Evolutionary conservation across 2,113 vertebrate species (phyloP).

Genomic region (Nicator chloris): DNA sequence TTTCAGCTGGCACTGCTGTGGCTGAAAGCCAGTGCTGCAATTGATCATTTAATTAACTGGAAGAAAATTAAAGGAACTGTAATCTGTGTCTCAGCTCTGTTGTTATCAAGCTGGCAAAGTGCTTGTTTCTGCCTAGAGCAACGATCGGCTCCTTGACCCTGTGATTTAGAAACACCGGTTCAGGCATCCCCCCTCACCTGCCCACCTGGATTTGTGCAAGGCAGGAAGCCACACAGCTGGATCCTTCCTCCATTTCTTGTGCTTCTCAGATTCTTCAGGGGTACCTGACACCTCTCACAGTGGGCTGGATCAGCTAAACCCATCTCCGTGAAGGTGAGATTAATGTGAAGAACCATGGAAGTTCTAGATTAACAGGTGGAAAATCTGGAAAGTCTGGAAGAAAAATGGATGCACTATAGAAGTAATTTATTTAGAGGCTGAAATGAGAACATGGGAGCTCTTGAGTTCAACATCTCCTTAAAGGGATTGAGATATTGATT

Average conservation of each 20-base stretch:
- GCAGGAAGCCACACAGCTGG: neutral
- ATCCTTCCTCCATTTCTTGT: neutral
- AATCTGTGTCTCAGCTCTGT: slow-evolving; percentile 34
- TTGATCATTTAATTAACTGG: slow-evolving; percentile 58
- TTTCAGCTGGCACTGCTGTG: neutral
- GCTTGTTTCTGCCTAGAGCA: slow-evolving; percentile 20
- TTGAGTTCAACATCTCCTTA: neutral
- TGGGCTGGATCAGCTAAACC: neutral
- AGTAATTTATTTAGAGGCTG: neutral
- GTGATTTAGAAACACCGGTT: neutral
- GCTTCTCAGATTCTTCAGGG: neutral
- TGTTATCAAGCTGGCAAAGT: slow-evolving; percentile 33
- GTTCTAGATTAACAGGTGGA: neutral
- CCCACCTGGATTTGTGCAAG: neutral
- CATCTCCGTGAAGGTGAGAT: neutral
- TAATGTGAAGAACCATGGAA: neutral
- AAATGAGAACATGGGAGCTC: neutral
- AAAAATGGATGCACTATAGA: neutral
- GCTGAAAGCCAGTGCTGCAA: slow-evolving; percentile 11
- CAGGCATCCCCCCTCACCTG: neutral
- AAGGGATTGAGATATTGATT: neutral
- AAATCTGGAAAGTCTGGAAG: neutral
- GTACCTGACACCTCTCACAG: neutral
- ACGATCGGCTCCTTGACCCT: neutral
- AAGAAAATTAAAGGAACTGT: slow-evolving; percentile 59